Evolutionary conservation across 2,797 vertebrate genomes (phyloP), one percentile per base, ranked within the genome.

Genomic region (Dendrocincla tyrannina): DNA sequence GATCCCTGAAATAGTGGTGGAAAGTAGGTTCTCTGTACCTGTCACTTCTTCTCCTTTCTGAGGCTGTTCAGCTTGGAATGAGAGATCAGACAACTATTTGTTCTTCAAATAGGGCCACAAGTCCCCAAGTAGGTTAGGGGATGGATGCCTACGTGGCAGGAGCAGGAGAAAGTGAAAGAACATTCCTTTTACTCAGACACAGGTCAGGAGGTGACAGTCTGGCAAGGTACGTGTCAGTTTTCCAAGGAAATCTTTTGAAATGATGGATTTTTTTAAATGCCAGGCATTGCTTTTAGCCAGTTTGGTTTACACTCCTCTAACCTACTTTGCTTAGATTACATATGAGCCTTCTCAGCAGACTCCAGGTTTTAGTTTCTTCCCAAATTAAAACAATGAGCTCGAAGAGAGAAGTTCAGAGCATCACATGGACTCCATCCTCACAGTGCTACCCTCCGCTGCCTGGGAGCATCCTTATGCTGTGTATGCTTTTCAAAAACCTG

Each of bases 351-450:
- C 22, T 56, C 23, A 44, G 62, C 42, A 77, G 11, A 47, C 7
- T 4, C 6, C 12, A 72, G 47, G 17, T 53, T 67, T 78, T 58
- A 37, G 74, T 56, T 70, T 67, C 44, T 69, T 27, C 42, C 20
- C 28, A 59, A 4, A 75, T 41, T 41, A 63, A 73, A 69, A 18
- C 37, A 64, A 68, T 25, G 35, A 93, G 3, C 23, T 47, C 22
- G 11, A 56, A 32, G 52, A 32, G 6, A 44, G 16, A 47, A 33
- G 47, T 73, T 25, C 58, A 28, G n/a, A 30, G 13, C 7, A 22
- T 42, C 13, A 23, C 59, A 46, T 0, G 0, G 11, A 11, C 2
- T 37, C 46, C n/a, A 12, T 13, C 12, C 9, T 17, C 10, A 23
- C 17, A n/a, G 5, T 9, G 11, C 30, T 44, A 35, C 20, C 33